A percentile compares a stretch with the other conserved stretches of the same genome.
Evolutionary conservation across 1,140 invertebrate genomes (phyloP).

Genomic region (Oryzaephilus surinamensis): DNA sequence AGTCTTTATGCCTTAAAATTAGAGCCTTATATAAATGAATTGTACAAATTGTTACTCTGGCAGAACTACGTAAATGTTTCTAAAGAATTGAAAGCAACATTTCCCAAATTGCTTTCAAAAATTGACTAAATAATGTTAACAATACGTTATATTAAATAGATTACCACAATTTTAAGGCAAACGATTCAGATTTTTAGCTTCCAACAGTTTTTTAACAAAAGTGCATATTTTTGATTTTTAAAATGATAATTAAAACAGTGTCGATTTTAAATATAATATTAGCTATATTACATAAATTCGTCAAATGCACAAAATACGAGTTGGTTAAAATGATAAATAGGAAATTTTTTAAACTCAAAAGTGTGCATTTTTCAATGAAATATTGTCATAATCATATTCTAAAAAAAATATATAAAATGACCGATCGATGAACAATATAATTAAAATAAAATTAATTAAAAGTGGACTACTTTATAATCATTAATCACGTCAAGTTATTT

Average conservation of each 20-base stretch:
- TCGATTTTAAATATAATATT: too few relatives aligned
- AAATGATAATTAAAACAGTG: too few relatives aligned
- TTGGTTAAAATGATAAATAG: too few relatives aligned
- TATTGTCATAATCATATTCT: constrained; percentile 17
- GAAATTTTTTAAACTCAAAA: constrained; percentile 1
- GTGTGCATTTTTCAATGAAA: constrained; percentile 15
- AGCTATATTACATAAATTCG: too few relatives aligned
- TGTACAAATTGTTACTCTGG: too few relatives aligned
- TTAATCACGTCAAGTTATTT: constrained; percentile 23
- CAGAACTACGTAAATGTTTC: too few relatives aligned
- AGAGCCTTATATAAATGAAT: too few relatives aligned
- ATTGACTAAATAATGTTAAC: not conserved
- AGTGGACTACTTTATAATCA: constrained; percentile 18
- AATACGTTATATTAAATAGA: not conserved
- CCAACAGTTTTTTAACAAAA: not conserved
- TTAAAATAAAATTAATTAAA: constrained; percentile 8
- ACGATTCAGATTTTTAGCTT: not conserved
- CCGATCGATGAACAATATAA: constrained; percentile 25
- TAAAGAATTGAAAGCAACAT: not conserved
- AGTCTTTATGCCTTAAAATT: too few relatives aligned
- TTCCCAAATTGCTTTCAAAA: not conserved
- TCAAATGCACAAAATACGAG: too few relatives aligned
- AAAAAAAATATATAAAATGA: too few relatives aligned
- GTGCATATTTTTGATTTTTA: too few relatives aligned
- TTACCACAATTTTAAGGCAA: not conserved